Evolutionary conservation across 2,113 vertebrate genomes (phyloP).

Genomic region (Lampris megalopsis): DNA sequence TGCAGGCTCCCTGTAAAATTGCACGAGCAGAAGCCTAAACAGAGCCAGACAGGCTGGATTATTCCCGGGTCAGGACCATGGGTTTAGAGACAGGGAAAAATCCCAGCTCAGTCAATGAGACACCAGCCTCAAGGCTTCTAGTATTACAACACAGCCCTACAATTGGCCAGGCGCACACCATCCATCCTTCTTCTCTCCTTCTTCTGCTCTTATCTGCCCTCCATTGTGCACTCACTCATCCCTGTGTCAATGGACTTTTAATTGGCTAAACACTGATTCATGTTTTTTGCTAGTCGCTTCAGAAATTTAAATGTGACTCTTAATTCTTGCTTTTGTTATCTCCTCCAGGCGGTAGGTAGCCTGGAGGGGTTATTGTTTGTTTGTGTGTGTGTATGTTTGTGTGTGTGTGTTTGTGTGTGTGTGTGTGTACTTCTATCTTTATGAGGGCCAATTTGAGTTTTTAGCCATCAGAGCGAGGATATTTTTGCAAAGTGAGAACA

Average conservation of each 20-base stretch:
- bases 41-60: conserved; percentile 70
- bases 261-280: conserved; percentile 26
- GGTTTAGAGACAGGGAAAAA: conserved; percentile 74
- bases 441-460: no score
- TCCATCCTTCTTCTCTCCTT: conserved; percentile 18
- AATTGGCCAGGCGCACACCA: conserved; percentile 11
- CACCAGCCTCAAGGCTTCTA: conserved; percentile 26
- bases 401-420: no score
- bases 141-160: conserved; percentile 48
- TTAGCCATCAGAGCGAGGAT: no score
- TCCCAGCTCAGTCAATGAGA: conserved; percentile 67
- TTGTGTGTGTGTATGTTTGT: no score
- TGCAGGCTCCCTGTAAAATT: conserved; percentile 33
- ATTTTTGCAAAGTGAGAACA: no score
- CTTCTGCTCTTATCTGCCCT: conserved; percentile 17
- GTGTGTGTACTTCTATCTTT: no score
- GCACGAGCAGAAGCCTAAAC: conserved; percentile 41
- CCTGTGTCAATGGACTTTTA: not conserved
- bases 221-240: not conserved
- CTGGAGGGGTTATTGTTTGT: no score
- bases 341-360: no score
- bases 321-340: conserved; percentile 13
- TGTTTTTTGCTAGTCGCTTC: not conserved
- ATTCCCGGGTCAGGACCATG: conserved; percentile 58
- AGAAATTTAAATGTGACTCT: conserved; percentile 51